A percentile compares a stretch with the other conserved stretches of the same genome.
Conservation (phyloP, 1,140 invertebrate species). For the Philotrypesis tridentata region DNA sequence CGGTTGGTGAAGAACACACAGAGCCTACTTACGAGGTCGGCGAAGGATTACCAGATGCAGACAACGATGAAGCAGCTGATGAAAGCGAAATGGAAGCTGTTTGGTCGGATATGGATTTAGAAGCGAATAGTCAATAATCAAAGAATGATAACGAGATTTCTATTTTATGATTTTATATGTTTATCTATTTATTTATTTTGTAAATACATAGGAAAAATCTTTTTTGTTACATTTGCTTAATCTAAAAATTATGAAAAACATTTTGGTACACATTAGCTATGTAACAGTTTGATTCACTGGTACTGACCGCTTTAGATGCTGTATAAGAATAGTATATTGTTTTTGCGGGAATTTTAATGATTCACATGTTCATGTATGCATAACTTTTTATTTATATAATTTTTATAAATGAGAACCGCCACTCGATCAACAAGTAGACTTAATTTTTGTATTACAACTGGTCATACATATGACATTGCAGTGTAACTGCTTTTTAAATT, state of each 20-base stretch:
- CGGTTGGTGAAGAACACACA: constrained; percentile 75
- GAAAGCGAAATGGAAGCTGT: constrained; percentile 78
- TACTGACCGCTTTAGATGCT: constrained; percentile 19
- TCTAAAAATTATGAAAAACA: constrained; percentile 48
- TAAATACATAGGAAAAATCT: constrained; percentile 45
- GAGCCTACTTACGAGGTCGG: constrained; percentile 77
- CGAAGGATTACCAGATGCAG: constrained; percentile 72
- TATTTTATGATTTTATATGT: constrained; percentile 38
- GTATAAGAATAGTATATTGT: constrained; percentile 4
- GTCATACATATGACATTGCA: constrained; percentile 6
- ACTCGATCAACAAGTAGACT: constrained; percentile 46
- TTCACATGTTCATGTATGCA: constrained; percentile 13
- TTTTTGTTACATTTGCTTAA: constrained; percentile 48
- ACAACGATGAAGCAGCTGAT: constrained; percentile 74
- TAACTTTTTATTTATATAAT: constrained; percentile 39
- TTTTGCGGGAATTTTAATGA: constrained; percentile 19
- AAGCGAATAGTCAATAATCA: constrained; percentile 72
- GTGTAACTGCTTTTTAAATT: constrained; percentile 24
- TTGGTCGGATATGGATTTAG: constrained; percentile 77
- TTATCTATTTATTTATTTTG: constrained; percentile 44
- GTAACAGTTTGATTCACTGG: no score
- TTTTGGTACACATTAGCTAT: constrained; percentile 33
- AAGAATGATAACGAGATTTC: constrained; percentile 13
- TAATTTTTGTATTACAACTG: no score
- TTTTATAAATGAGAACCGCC: constrained; percentile 40